Evolutionary conservation across 1,140 invertebrate species (phyloP).

Genomic region (Eueides isabella): DNA sequence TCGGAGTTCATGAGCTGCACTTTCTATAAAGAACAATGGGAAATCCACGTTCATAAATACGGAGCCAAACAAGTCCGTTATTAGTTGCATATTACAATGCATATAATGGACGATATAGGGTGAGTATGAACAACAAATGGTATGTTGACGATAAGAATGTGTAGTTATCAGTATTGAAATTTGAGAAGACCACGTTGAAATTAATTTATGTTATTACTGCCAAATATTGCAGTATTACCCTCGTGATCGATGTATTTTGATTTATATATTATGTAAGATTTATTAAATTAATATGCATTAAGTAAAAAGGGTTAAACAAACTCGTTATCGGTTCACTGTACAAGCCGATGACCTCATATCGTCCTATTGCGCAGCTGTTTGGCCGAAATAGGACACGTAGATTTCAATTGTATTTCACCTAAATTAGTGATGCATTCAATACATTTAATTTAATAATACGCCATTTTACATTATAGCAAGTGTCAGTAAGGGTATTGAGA

Average conservation of each 20-base stretch:
- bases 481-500: too few species aligned
- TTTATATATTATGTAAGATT: not conserved
- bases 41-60: constrained; percentile 14
- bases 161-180: not conserved
- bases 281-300: constrained; percentile 16
- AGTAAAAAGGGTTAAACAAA: constrained; percentile 49
- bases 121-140: constrained; percentile 6
- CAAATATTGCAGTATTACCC: not conserved
- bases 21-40: constrained; percentile 70
- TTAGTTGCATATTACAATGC: constrained; percentile 28
- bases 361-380: constrained; percentile 43
- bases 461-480: too few species aligned
- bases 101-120: constrained; percentile 6
- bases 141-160: constrained; percentile 6
- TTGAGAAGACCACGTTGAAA: not conserved
- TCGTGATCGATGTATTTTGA: not conserved
- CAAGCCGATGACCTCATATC: constrained; percentile 49
- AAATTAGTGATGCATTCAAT: not conserved
- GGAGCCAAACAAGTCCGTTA: constrained; percentile 14
- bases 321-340: constrained; percentile 47
- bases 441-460: too few species aligned
- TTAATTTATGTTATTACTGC: not conserved
- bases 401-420: not conserved
- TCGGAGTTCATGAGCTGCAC: constrained; percentile 56
- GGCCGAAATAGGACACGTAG: constrained; percentile 31